Evolutionary conservation across 2,888 invertebrate species (phyloP).

Genomic region (Keiferia lycopersicella): DNA sequence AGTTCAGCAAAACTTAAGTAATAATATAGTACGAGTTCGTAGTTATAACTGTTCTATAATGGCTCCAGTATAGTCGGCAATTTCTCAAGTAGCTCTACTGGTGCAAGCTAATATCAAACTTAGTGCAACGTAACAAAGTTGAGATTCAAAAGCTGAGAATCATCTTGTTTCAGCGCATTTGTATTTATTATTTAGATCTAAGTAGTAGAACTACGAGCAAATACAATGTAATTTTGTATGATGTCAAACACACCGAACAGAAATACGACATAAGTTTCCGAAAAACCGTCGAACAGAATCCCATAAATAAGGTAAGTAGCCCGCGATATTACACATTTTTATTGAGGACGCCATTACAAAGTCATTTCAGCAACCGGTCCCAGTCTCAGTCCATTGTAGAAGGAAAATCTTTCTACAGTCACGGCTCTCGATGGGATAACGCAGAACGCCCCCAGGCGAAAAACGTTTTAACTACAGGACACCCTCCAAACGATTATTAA

Average conservation of each 20-base stretch:
- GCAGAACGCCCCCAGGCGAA: conserved; percentile 54
- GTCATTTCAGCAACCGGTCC: conserved; percentile 73
- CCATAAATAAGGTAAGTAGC: conserved; percentile 68
- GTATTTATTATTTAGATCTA: conserved; percentile 21
- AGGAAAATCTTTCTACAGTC: conserved; percentile 81
- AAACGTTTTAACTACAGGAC: conserved; percentile 57
- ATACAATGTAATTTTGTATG: conserved; percentile 1
- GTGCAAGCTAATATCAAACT: conserved; percentile 6
- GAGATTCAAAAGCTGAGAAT: neutral
- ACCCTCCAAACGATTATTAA: conserved; percentile 63
- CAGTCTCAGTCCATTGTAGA: conserved; percentile 78
- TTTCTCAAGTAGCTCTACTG: conserved; percentile 1
- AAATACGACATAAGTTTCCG: conserved; percentile 24
- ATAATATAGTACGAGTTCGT: conserved; percentile 55
- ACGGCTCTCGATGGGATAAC: conserved; percentile 82
- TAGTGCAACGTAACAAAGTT: neutral
- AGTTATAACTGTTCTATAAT: conserved; percentile 51
- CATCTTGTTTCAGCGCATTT: neutral
- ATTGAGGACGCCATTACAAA: conserved; percentile 77
- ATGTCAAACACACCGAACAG: neutral
- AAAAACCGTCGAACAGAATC: conserved; percentile 49
- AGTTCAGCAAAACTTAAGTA: conserved; percentile 63
- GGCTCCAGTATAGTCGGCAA: conserved; percentile 41
- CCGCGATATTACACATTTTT: conserved; percentile 70
- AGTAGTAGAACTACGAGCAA: conserved; percentile 9